These are phyloP conservation scores for Ciconia stormi DNA, from an alignment of 2,113 vertebrate species.

Conservation along the genomic window DNA sequence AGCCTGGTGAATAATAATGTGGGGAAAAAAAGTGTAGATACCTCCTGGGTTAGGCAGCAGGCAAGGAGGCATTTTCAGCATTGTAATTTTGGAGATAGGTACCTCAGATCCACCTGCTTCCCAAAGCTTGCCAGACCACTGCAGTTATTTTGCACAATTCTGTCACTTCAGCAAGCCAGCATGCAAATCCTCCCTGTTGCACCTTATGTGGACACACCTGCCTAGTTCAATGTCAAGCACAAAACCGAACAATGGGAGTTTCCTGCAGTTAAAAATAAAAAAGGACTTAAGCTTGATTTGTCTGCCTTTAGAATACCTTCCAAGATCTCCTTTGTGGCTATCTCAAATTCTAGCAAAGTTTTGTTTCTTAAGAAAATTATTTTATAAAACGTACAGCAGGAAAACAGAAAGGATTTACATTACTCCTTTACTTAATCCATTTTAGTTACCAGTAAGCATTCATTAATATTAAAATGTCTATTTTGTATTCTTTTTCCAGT, in stretches of 20 bases:
- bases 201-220: constrained; percentile 65
- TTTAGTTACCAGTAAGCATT: neutral
- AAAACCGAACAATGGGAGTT: neutral
- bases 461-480: neutral
- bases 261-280: constrained; percentile 23
- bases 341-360: neutral
- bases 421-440: neutral
- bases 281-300: neutral
- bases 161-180: constrained; percentile 63
- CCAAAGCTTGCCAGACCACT: constrained; percentile 54
- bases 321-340: neutral
- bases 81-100: constrained; percentile 9
- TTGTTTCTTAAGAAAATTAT: neutral
- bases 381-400: neutral
- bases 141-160: constrained; percentile 62
- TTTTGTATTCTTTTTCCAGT: neutral
- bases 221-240: constrained; percentile 15
- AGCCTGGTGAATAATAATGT: neutral
- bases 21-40: neutral
- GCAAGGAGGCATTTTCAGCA: neutral
- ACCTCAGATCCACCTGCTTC: constrained; percentile 54
- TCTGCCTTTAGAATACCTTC: neutral
- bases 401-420: neutral
- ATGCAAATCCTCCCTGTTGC: constrained; percentile 38
- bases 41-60: neutral